Evolutionary conservation across 2,888 invertebrate species (phyloP), one percentile per base, ranked within the genome.

Genomic region (Synanthedon vespiformis): DNA sequence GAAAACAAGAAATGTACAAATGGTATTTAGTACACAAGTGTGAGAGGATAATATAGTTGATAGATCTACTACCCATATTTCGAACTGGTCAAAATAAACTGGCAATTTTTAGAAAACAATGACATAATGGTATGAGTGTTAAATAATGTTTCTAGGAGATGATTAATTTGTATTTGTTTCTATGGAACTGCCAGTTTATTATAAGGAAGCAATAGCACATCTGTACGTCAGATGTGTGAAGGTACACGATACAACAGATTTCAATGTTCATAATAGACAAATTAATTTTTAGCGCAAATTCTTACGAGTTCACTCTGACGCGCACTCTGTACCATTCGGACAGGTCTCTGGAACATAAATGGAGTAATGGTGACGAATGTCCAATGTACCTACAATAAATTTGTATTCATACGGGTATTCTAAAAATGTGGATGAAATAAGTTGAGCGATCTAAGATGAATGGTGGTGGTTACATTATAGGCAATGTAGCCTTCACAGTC

Each of bases 301-400:
- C 94, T 94, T 94, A 94, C 94, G 93, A 92, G 89, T 92, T 93
- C 85, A 93, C 90, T 91, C 93, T 92, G 90, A 93, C 92, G 90
- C 92, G 93, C 90, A 93, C 92, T 91, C 91, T 91, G 92, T 92
- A 94, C 90, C 92, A 92, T 88, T 93, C 92, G 86, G 91, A 91
- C 88, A 94, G 90, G 87, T 88, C 88, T 89, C 89, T 88, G 88
- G 73, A 88, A 88, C 85, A 88, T 77, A 88, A 87, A 88, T 78
- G 77, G 68, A 80, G 76, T 80, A 77, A 70, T 67, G 73, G 80
- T 82, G 81, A 80, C 66, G 75, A 71, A 71, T 77, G 79, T 78
- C 16, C 65, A 75, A 48, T 75, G 79, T 74, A 56, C 60, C 64
- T 68, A 62, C 44, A 14, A 44, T 44, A 13, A 44, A 14, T n/a